phyloP scores from a whole-genome alignment of 2,113 vertebrate genomes.

The Oncorhynchus mykiss region DNA sequence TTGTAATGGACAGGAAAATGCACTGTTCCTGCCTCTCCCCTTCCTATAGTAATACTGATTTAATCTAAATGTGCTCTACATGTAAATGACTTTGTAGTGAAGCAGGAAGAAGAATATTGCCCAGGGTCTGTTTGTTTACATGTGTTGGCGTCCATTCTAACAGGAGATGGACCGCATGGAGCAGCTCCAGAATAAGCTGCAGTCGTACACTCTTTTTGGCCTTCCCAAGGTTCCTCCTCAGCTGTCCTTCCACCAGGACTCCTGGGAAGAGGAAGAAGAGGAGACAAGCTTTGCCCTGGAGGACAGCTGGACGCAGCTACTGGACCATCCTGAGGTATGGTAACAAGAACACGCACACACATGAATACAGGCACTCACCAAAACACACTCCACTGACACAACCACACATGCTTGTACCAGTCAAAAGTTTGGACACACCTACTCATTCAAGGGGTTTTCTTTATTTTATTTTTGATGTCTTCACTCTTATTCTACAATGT shows the following conservation, averaged over 20 bases:
- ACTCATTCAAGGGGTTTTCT: no score
- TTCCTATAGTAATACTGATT: background rate
- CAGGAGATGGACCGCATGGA: conserved; percentile 91
- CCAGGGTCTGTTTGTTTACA: background rate
- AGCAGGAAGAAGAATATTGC: background rate
- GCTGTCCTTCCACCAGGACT: conserved; percentile 88
- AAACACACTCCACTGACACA: background rate
- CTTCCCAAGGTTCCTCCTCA: conserved; percentile 83
- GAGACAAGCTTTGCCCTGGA: conserved; percentile 78
- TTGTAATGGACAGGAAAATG: background rate
- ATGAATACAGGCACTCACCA: background rate
- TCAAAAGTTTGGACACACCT: no score
- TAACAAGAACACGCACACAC: conserved; percentile 4
- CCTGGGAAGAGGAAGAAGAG: conserved; percentile 84
- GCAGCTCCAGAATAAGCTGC: conserved; percentile 85
- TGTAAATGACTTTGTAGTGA: background rate
- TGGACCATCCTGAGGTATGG: conserved; percentile 80
- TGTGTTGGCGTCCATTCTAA: background rate
- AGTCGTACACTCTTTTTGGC: conserved; percentile 80
- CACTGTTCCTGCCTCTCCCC: background rate
- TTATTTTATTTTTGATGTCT: no score
- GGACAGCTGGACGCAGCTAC: conserved; percentile 89
- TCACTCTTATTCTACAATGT: no score
- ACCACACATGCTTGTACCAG: background rate
- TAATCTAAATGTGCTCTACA: background rate